Conservation (phyloP, 2,797 vertebrate genomes). For the Chaetodon trifasciatus region DNA sequence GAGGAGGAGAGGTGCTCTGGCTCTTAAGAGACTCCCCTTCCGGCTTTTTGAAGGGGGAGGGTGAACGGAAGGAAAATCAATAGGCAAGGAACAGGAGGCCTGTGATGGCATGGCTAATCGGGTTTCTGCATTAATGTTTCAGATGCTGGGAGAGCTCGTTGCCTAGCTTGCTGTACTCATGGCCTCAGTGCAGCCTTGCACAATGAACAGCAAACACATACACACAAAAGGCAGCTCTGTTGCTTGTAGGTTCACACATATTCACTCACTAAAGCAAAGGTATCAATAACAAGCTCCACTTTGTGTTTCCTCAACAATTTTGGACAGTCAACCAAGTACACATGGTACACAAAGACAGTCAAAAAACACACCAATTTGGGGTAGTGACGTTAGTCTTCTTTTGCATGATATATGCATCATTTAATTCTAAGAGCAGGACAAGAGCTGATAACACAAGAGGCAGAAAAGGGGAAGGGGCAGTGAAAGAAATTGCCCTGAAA, state of each 20-base stretch:
- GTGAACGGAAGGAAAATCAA: conserved; percentile 81
- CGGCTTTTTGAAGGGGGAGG: conserved; percentile 74
- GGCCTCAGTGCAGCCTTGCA: conserved; percentile 74
- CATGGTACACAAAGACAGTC: neutral
- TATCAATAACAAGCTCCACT: conserved; percentile 1
- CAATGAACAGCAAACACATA: conserved; percentile 73
- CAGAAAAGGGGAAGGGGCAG: neutral
- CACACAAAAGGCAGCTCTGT: conserved; percentile 43
- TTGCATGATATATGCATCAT: conserved; percentile 2
- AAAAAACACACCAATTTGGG: neutral
- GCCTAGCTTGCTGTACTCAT: conserved; percentile 70
- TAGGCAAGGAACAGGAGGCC: conserved; percentile 74
- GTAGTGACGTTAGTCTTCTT: neutral
- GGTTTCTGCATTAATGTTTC: conserved; percentile 85
- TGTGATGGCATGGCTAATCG: conserved; percentile 81
- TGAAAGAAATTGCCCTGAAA: conserved; percentile 50
- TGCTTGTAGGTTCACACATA: conserved; percentile 32
- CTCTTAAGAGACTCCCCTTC: conserved; percentile 74
- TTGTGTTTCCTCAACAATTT: conserved; percentile 19
- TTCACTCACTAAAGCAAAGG: conserved; percentile 23
- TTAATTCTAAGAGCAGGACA: conserved; percentile 33
- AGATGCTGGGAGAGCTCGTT: conserved; percentile 76
- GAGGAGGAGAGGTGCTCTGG: conserved; percentile 71
- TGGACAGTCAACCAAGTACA: neutral
- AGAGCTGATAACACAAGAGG: conserved; percentile 41